Base-by-base conservation (phyloP, 2,113 vertebrate genomes). In the Ardeotis arabs region DNA sequence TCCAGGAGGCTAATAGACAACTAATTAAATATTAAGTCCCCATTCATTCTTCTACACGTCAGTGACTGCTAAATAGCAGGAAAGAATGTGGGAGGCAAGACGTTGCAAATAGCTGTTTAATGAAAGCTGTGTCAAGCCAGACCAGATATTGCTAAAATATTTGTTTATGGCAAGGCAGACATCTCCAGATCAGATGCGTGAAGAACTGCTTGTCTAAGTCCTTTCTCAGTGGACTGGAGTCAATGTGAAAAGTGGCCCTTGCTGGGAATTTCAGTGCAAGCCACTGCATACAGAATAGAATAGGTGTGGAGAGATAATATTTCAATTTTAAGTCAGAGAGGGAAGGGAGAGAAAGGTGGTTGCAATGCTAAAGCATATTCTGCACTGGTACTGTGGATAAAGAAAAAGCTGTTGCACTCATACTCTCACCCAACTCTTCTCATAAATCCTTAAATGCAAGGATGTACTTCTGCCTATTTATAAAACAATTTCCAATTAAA, bases 1-100 rank as follows among this genome's bases (percentile, higher is more conserved):
- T 2, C 35, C 29, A 72, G 49, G 53, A 81, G 29, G 27, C 28
- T 89, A 90, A 93, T 67, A 67, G 73, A 60, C 22, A 87, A 17
- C 58, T 82, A 77, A 89, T 91, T 93, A 53, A 94, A 64, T 92
- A 91, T 82, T 52, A 87, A 87, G 49, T 76, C 53, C 7, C 14
- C 17, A 52, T 91, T 94, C 66, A 79, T 82, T 84, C n/a, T 79
- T n/a, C 41, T 77, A 79, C 76, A 77, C 0, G 0, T 73, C 84
- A 79, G 33, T 93, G 93, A 49, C 62, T 60, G 39, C 35, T 92
- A 82, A 92, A 64, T 64, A 82, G 12, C 66, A 78, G 47, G 39
- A 81, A 89, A 82, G 21, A 12, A 63, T 18, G 49, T 81, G 15
- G 39, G 27, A 81, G 27, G 69, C 35, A 86, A 78, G 60, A 73